phyloP scores from a whole-genome alignment of 1,140 invertebrate genomes.

The Gryon sp. region DNA sequence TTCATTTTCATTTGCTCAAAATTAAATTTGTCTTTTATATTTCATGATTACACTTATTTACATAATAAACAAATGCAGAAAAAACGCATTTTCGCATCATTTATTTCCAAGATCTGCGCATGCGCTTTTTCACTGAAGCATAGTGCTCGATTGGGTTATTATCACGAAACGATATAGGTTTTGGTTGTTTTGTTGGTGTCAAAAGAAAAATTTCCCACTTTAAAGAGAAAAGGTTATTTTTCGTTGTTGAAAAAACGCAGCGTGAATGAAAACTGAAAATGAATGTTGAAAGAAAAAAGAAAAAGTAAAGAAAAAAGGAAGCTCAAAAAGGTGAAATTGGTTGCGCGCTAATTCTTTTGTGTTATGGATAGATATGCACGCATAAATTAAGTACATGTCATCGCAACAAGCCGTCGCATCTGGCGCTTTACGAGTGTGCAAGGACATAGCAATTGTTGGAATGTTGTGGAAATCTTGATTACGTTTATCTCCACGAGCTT shows the following conservation, averaged over 20 bases:
- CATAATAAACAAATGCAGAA: too few species aligned
- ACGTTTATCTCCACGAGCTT: neutral
- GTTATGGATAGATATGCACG: slow-evolving; percentile 10
- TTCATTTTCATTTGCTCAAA: too few species aligned
- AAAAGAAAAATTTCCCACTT: slow-evolving; percentile 7
- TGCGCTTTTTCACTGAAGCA: neutral
- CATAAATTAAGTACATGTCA: slow-evolving; percentile 48
- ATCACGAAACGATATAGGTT: slow-evolving; percentile 1
- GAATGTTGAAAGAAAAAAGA: neutral
- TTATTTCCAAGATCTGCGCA: too few species aligned
- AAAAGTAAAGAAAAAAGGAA: neutral
- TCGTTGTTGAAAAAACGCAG: neutral
- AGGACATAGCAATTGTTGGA: slow-evolving; percentile 11
- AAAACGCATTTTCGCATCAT: too few species aligned
- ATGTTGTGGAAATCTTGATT: slow-evolving; percentile 7
- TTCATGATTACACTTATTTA: too few species aligned
- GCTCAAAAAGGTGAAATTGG: neutral
- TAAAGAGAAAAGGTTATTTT: neutral
- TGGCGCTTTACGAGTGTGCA: slow-evolving; percentile 27
- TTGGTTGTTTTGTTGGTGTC: slow-evolving; percentile 9
- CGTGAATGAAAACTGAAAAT: neutral
- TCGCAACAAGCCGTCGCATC: slow-evolving; percentile 31
- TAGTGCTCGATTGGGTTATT: slow-evolving; percentile 2
- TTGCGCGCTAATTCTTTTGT: slow-evolving; percentile 25
- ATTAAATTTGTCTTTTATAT: too few species aligned